Base-by-base conservation (phyloP, 2,113 vertebrate species). In the Pygoscelis antarcticus region DNA sequence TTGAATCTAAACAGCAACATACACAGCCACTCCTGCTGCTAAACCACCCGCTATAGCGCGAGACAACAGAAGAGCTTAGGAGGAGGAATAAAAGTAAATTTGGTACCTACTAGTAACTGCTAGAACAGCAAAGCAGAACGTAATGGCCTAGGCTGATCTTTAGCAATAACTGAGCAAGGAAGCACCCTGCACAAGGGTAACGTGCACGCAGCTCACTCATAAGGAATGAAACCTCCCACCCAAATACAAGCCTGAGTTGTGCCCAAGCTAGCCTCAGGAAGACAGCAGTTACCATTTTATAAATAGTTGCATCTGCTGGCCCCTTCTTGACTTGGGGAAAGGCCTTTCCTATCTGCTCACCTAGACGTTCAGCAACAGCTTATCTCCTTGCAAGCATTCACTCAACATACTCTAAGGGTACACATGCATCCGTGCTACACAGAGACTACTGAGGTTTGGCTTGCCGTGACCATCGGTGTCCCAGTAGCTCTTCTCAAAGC, bases 161-260 rank as follows among this genome's bases (percentile, higher is more conserved):
- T 1, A 27, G 26, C 5, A 1, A 15, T 1, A n/a, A 8, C 34
- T 0, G 30, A 54, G 54, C 38, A 3, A 20, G 9, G 26, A 26
- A 42, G 42, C 42, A 26, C 23, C 42, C 38, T 23, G 22, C 11
- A 1, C 26, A 3, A 14, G n/a, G 29, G 51, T 4, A 7, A 34
- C 8, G 0, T 2, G 0, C 10, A 9, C 0, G 1, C 11, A 2
- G 18, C 65, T 58, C 10, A 4, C 2, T 1, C 22, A 0, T 2
- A 6, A 76, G 64, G 52, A 30, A 29, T 4, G 8, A 54, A 14
- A 3, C 46, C 23, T 66, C 52, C 74, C 47, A 16, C 79, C 71
- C n/a, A 25, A 15, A 26, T 2, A 6, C 7, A 7, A n/a, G 38
- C 49, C 7, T 0, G 2, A 25, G 16, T 2, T 5, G 5, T 9